Evolutionary conservation across 2,113 vertebrate genomes (phyloP).

Genomic region (Ellobius talpinus): DNA sequence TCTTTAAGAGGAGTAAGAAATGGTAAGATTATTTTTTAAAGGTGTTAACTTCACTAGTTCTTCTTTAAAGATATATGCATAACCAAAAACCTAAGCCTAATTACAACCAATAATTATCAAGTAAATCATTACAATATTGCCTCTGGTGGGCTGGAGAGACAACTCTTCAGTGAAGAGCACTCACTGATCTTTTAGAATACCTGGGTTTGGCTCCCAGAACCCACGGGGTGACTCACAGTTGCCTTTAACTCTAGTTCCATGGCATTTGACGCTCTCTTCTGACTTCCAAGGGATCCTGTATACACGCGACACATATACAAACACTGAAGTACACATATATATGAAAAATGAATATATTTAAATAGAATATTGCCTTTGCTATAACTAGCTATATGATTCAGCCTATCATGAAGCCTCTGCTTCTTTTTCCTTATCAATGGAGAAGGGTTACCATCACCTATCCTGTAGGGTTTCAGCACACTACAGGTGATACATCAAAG

Average conservation of each 20-base stretch:
- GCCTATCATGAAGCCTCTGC: not conserved
- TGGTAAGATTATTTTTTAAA: not conserved
- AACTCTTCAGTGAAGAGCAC: no score
- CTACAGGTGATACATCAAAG: not conserved
- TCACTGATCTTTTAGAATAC: not conserved
- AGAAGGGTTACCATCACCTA: not conserved
- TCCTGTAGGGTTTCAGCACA: not conserved
- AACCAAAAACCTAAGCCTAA: conserved; percentile 2
- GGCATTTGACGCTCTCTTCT: not conserved
- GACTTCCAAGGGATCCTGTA: not conserved
- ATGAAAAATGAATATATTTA: not conserved
- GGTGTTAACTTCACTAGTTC: not conserved
- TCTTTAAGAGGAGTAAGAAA: not conserved
- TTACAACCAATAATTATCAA: not conserved
- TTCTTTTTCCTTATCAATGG: not conserved
- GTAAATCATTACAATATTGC: not conserved
- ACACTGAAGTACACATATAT: not conserved
- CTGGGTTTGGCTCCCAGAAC: not conserved
- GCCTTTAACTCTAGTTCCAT: not conserved
- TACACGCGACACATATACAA: not conserved
- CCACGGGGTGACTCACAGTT: not conserved
- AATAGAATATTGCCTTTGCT: not conserved
- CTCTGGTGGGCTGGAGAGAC: no score
- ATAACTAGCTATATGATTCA: not conserved
- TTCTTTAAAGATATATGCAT: not conserved